Percentiles rank a stretch among this genome's conserved stretches.
Evolutionary conservation across 2,888 invertebrate genomes (phyloP).

Genomic region (Merodon equestris): DNA sequence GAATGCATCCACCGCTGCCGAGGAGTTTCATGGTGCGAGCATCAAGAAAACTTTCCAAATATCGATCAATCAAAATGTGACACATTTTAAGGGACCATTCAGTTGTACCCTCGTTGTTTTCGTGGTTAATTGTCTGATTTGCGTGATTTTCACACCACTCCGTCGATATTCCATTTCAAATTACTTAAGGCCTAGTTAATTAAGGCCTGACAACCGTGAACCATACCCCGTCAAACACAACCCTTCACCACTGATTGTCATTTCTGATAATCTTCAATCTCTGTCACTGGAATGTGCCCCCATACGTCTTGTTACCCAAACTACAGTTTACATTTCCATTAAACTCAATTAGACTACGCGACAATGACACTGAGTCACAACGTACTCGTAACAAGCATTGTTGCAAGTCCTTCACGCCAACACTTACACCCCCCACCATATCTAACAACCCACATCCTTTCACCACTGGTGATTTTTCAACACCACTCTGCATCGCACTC

Average conservation of each 20-base stretch:
- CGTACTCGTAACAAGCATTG: constrained; percentile 15
- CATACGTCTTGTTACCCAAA: constrained; percentile 10
- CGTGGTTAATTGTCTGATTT: constrained; percentile 16
- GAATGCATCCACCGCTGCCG: no score
- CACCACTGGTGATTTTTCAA: constrained; percentile 48
- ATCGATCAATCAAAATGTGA: no score
- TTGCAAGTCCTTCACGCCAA: constrained; percentile 11
- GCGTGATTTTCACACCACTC: neutral
- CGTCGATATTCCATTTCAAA: neutral
- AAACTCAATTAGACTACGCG: constrained; percentile 37
- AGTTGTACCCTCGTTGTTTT: no score
- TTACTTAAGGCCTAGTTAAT: constrained; percentile 17
- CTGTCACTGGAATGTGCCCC: constrained; percentile 25
- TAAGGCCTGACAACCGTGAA: constrained; percentile 34
- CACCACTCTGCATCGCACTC: constrained; percentile 34
- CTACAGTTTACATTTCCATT: constrained; percentile 27
- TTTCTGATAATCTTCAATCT: constrained; percentile 42
- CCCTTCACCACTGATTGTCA: constrained; percentile 26
- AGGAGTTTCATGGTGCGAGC: no score
- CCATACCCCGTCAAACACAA: constrained; percentile 4
- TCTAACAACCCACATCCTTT: constrained; percentile 49
- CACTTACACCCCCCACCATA: neutral
- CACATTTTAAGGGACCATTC: no score
- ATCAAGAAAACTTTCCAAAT: no score
- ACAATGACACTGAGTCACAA: constrained; percentile 36